These are phyloP conservation scores for Galbula dea DNA, from an alignment of 2,113 vertebrate genomes.

Conservation along the genomic window DNA sequence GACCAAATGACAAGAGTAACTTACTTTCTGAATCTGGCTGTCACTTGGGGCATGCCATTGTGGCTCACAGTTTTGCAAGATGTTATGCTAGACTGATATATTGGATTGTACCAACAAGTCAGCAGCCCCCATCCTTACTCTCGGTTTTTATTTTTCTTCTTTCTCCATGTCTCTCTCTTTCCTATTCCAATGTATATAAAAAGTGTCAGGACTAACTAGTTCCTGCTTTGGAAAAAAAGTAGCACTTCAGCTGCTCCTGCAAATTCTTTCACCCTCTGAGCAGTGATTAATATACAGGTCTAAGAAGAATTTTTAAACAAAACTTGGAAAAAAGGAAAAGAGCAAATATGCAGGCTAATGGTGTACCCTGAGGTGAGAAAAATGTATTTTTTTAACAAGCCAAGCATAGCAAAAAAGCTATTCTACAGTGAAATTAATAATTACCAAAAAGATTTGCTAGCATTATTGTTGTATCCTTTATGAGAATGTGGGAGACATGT, in stretches of 20 bases:
- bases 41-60: not conserved
- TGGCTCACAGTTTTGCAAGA: not conserved
- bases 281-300: conserved; percentile 66
- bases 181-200: not conserved
- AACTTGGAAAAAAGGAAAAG: conserved; percentile 47
- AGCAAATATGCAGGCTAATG: conserved; percentile 62
- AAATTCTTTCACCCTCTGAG: conserved; percentile 51
- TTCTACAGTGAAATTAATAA: conserved; percentile 68
- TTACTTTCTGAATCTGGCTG: not conserved
- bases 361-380: conserved; percentile 58
- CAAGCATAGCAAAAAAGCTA: conserved; percentile 62
- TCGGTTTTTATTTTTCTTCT: not conserved
- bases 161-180: not conserved
- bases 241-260: conserved; percentile 40
- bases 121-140: not conserved
- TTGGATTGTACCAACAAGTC: not conserved
- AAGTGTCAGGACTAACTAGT: conserved; percentile 23
- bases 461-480: conserved; percentile 65
- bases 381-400: conserved; percentile 63
- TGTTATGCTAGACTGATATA: not conserved
- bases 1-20: not conserved
- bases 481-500: conserved; percentile 35
- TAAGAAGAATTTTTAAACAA: conserved; percentile 69
- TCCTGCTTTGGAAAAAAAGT: not conserved
- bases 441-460: conserved; percentile 59